A percentile compares a stretch with the other conserved stretches of the same genome.
These are phyloP conservation scores for Motacilla alba DNA, from an alignment of 2,113 vertebrate species.

Conservation along the genomic window DNA sequence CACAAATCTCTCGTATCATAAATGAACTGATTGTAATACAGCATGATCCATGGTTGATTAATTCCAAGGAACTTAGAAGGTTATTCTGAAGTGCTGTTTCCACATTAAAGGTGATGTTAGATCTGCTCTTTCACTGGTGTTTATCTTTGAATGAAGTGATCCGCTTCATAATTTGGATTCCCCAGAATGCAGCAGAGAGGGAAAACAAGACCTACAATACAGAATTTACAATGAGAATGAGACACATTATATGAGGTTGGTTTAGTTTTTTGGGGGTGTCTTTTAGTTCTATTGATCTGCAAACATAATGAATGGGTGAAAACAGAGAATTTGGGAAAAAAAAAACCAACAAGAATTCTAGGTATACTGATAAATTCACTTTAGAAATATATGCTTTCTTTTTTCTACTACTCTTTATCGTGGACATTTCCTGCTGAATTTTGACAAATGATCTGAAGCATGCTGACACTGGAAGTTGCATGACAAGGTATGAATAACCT, in stretches of 20 bases:
- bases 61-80: not conserved
- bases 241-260: not conserved
- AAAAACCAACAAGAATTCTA: not conserved
- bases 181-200: slow-evolving; percentile 84
- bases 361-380: not conserved
- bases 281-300: not conserved
- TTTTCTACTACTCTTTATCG: not conserved
- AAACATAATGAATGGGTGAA: not conserved
- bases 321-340: not conserved
- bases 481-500: not conserved
- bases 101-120: not conserved
- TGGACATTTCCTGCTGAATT: not conserved
- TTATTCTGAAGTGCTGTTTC: not conserved
- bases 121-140: slow-evolving; percentile 53
- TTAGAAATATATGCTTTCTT: not conserved
- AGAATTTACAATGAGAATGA: slow-evolving; percentile 14
- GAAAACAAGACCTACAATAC: slow-evolving; percentile 81
- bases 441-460: not conserved
- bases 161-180: slow-evolving; percentile 70
- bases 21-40: not conserved
- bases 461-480: not conserved
- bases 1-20: not conserved
- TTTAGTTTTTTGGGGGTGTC: fast-evolving
- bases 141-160: slow-evolving; percentile 65
- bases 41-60: not conserved